Conservation (phyloP, 2,888 invertebrate species). For the Eristalis intricaria region DNA sequence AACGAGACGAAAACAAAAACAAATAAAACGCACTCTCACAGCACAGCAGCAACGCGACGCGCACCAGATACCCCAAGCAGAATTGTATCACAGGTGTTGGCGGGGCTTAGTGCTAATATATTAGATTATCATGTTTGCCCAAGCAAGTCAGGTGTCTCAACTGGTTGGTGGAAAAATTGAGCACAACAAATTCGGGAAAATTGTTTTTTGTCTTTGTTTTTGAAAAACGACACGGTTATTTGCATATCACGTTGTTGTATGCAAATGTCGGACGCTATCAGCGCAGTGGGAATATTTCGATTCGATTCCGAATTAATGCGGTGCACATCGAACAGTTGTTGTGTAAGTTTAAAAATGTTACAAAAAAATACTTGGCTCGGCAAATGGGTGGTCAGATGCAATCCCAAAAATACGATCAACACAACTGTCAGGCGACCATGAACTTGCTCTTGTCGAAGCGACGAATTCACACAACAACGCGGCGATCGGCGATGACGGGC, state of each 20-base stretch:
- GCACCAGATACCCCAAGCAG: not conserved
- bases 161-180: slow-evolving; percentile 26
- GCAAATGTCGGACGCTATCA: not conserved
- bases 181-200: slow-evolving; percentile 4
- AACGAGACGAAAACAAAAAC: not conserved
- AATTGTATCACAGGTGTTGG: not conserved
- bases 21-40: not conserved
- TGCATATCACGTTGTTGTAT: slow-evolving; percentile 1
- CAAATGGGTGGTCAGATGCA: not conserved
- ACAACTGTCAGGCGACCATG: slow-evolving; percentile 23
- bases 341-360: slow-evolving; percentile 3
- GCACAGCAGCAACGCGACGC: not conserved
- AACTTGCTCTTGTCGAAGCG: slow-evolving; percentile 45
- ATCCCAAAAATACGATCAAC: slow-evolving; percentile 3
- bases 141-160: not conserved
- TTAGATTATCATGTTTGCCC: not conserved
- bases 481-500: not conserved
- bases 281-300: not conserved
- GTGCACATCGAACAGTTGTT: not conserved
- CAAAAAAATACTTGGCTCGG: slow-evolving; percentile 8
- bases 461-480: not conserved
- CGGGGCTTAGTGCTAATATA: slow-evolving; percentile 6
- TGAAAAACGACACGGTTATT: not conserved
- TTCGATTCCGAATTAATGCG: not conserved
- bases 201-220: not conserved